Base-by-base conservation (phyloP, 2,888 invertebrate species). In the Caprella mutica region DNA sequence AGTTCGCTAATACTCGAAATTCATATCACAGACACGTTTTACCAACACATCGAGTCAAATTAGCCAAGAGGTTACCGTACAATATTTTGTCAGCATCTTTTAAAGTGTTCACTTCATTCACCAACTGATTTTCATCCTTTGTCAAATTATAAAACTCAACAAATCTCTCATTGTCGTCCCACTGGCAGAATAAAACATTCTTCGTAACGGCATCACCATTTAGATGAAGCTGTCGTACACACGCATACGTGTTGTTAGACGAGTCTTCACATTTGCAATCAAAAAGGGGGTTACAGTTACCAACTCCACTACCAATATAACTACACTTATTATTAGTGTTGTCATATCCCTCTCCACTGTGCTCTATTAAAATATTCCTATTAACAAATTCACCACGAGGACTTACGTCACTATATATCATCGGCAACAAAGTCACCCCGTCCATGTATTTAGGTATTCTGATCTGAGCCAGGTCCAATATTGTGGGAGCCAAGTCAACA, bases 401-500 rank as follows among this genome's bases (percentile, higher is more conserved):
- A 29, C 24, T 21, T 23, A 43, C 29, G 38, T 27, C 35, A 26
- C 19, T 12, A 40, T 46, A 17, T 40, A 27, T 9, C 24, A n/a
- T 35, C 43, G 26, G 21, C 21, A 46, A 12, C 58, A 81, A 71
- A 0, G 81, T 79, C 23, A 69, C 65, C 0, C 87, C 87, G 71
- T 87, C 86, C 75, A 83, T 80, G 21, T 73, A 67, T 0, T 69
- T 56, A 0, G 80, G 76, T 0, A 75, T 69, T 19, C 74, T 67
- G 1, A 81, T 61, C 0, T 80, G 81, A 1, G 85, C 85, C 68
- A 91, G 75, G 56, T 81, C 77, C 30, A 90, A 70, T 66, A 93
- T 82, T 0, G 92, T 91, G 0, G 90, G 85, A 2, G 85, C 85
- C 39, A 93, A 69, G 71, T 93, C 92, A n/a, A 91, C 81, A 66